phyloP scores from a whole-genome alignment of 2,888 invertebrate genomes.

The Hymenopus coronatus region DNA sequence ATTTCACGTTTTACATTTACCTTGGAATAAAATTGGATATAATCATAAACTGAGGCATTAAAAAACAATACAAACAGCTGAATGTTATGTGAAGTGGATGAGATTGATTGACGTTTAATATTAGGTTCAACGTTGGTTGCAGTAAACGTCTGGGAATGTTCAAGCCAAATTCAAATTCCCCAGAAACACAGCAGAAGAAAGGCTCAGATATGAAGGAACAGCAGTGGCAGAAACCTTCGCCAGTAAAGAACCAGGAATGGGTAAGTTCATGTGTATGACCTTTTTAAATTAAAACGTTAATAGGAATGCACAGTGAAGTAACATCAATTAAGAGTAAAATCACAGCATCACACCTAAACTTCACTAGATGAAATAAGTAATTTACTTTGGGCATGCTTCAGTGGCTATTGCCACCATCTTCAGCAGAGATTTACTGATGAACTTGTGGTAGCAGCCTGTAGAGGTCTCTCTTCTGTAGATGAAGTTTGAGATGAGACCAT shows the following conservation, averaged over 20 bases:
- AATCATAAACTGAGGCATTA: neutral
- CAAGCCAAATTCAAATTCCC: slow-evolving; percentile 35
- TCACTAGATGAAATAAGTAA: too few relatives aligned
- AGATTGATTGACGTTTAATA: slow-evolving; percentile 10
- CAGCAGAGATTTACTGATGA: too few relatives aligned
- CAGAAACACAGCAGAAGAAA: slow-evolving; percentile 2
- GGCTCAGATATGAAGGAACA: slow-evolving; percentile 19
- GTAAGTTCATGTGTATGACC: too few relatives aligned
- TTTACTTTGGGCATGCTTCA: too few relatives aligned
- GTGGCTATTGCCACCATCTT: too few relatives aligned
- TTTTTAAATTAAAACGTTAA: too few relatives aligned
- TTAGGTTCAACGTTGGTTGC: slow-evolving; percentile 47
- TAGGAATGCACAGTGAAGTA: too few relatives aligned
- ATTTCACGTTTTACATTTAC: neutral
- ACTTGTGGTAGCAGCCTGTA: too few relatives aligned
- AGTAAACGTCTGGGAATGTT: slow-evolving; percentile 43
- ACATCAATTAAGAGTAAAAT: too few relatives aligned
- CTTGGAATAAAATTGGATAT: neutral
- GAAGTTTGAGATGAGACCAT: too few relatives aligned
- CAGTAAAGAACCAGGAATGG: slow-evolving; percentile 28
- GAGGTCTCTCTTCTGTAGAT: too few relatives aligned
- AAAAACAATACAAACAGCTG: neutral
- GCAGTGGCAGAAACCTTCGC: slow-evolving; percentile 21
- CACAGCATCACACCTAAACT: too few relatives aligned
- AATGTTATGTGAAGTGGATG: neutral